phyloP scores from a whole-genome alignment of 2,797 vertebrate genomes.

The Acipenser transmontanus region DNA sequence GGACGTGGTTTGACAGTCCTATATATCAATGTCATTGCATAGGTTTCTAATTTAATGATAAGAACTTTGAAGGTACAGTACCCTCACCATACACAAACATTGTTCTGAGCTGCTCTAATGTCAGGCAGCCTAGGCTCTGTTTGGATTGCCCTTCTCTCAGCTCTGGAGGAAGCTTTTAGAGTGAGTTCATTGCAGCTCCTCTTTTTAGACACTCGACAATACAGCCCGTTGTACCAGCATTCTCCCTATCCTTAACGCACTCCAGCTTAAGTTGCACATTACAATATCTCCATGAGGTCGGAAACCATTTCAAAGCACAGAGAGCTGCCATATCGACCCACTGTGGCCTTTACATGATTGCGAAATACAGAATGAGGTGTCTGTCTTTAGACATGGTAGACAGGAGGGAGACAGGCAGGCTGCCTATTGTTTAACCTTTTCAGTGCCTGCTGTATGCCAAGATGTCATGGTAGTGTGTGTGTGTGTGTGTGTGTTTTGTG shows the following conservation, averaged over 20 bases:
- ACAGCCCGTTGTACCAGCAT: slow-evolving; percentile 57
- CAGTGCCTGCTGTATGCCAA: too few species aligned
- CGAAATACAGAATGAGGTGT: not conserved
- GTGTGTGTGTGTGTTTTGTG: too few species aligned
- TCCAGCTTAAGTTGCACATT: slow-evolving; percentile 62
- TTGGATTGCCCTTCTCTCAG: slow-evolving; percentile 42
- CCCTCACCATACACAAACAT: too few species aligned
- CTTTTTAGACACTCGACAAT: slow-evolving; percentile 50
- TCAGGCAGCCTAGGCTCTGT: slow-evolving; percentile 29
- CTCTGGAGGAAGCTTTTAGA: slow-evolving; percentile 53
- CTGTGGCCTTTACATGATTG: slow-evolving; percentile 43
- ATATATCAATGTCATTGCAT: too few species aligned
- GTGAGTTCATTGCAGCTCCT: slow-evolving; percentile 61
- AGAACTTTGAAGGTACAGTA: too few species aligned
- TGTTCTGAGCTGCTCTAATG: slow-evolving; percentile 10
- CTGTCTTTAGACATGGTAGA: not conserved
- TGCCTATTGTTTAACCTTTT: too few species aligned
- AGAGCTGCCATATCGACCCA: slow-evolving; percentile 50
- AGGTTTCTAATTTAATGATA: too few species aligned
- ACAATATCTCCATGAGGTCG: slow-evolving; percentile 57
- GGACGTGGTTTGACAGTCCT: too few species aligned
- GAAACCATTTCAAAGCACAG: slow-evolving; percentile 58
- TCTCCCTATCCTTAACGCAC: slow-evolving; percentile 56
- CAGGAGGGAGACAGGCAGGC: not conserved
- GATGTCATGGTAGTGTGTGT: too few species aligned